Evolutionary conservation across 2,888 invertebrate genomes (phyloP).

Genomic region (Cordylochernes scorpioides): DNA sequence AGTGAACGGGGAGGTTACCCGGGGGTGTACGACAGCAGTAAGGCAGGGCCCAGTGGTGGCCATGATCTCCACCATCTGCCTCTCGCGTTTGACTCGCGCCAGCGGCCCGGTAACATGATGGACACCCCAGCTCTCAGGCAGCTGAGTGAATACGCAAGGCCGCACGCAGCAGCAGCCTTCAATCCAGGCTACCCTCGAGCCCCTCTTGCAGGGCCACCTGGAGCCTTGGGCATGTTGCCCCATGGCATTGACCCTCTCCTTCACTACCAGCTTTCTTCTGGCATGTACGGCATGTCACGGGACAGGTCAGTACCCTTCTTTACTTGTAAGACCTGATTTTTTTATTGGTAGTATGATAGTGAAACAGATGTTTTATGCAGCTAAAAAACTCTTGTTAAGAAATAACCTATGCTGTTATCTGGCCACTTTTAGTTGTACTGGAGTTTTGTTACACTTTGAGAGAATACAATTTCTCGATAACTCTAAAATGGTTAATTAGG

Average conservation of each 20-base stretch:
- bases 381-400: too few relatives aligned
- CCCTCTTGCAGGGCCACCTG: conserved; percentile 12
- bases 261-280: conserved; percentile 36
- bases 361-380: too few relatives aligned
- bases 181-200: conserved; percentile 30
- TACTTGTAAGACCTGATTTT: too few relatives aligned
- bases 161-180: conserved; percentile 64
- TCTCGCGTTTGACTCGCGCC: conserved; percentile 14
- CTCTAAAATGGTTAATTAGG: too few relatives aligned
- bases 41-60: conserved; percentile 8
- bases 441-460: too few relatives aligned
- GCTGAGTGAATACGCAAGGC: conserved; percentile 63
- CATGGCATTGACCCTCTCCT: conserved; percentile 58
- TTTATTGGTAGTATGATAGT: too few relatives aligned
- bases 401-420: too few relatives aligned
- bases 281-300: conserved; percentile 12
- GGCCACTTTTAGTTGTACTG: too few relatives aligned
- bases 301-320: too few relatives aligned
- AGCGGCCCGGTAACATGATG: conserved; percentile 22
- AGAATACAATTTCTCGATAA: too few relatives aligned
- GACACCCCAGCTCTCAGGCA: conserved; percentile 80
- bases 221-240: conserved; percentile 24
- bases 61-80: conserved; percentile 10
- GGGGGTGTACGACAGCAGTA: too few relatives aligned
- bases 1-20: too few relatives aligned